Evolutionary conservation across 2,888 invertebrate genomes (phyloP).

Genomic region (Dolichomitus sp.): DNA sequence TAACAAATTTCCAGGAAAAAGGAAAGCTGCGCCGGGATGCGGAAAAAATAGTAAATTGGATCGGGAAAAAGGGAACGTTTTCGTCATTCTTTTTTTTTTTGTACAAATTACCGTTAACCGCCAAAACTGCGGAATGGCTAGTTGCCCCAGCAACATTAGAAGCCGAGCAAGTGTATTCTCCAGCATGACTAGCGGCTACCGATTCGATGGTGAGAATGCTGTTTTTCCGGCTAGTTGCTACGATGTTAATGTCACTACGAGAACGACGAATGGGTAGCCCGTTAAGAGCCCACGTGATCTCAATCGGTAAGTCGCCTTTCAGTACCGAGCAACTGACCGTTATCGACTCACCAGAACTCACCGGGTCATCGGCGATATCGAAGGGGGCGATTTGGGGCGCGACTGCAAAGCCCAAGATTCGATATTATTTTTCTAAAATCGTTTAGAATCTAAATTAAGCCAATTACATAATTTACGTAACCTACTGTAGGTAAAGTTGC

Average conservation of each 20-base stretch:
- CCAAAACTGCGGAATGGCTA: conserved; percentile 86
- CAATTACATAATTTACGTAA: not conserved
- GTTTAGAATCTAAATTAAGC: not conserved
- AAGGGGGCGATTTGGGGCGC: conserved; percentile 92
- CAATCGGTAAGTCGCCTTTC: conserved; percentile 93
- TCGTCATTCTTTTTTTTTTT: conserved; percentile 3
- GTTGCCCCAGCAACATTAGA: conserved; percentile 87
- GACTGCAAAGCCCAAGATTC: conserved; percentile 86
- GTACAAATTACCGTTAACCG: conserved; percentile 87
- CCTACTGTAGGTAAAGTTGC: not conserved
- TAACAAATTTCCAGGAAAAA: conserved; percentile 6
- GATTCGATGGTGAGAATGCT: conserved; percentile 87
- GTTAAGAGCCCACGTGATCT: conserved; percentile 85
- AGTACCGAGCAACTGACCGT: conserved; percentile 91
- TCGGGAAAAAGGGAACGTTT: not conserved
- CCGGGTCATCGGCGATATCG: conserved; percentile 91
- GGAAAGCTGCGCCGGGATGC: conserved; percentile 20
- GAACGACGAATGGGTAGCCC: conserved; percentile 81
- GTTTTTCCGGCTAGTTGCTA: conserved; percentile 86
- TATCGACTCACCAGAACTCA: conserved; percentile 93
- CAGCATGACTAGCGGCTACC: conserved; percentile 87
- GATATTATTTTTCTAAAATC: not conserved
- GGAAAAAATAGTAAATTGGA: not conserved
- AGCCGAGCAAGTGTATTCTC: conserved; percentile 87
- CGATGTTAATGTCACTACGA: conserved; percentile 83